phyloP scores from a whole-genome alignment of 2,888 invertebrate species.

The Apoderus coryli region DNA sequence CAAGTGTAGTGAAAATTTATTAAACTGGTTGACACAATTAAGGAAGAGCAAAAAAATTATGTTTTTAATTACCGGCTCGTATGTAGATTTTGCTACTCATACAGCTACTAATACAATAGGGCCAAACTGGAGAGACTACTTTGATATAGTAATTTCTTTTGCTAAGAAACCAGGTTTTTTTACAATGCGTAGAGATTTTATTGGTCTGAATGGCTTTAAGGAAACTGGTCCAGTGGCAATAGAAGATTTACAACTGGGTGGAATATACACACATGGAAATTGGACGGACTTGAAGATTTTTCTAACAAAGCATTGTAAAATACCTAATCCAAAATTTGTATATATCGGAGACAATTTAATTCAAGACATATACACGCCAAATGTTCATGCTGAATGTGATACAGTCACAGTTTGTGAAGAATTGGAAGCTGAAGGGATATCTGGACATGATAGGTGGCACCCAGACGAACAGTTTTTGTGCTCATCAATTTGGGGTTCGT shows the following conservation, averaged over 20 bases:
- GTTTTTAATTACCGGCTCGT: constrained; percentile 59
- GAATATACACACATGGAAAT: constrained; percentile 44
- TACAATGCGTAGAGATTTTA: constrained; percentile 39
- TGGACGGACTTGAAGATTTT: constrained; percentile 40
- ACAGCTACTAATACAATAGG: constrained; percentile 41
- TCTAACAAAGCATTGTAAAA: constrained; percentile 30
- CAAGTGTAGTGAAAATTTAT: constrained; percentile 36
- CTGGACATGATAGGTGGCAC: constrained; percentile 31
- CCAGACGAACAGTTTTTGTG: constrained; percentile 37
- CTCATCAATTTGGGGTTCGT: constrained; percentile 55
- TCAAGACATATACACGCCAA: constrained; percentile 59
- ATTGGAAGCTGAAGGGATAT: constrained; percentile 43
- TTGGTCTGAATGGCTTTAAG: constrained; percentile 31
- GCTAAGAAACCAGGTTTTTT: constrained; percentile 68
- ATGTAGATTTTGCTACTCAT: constrained; percentile 51
- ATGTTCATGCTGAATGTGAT: constrained; percentile 42
- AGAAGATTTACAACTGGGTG: constrained; percentile 34
- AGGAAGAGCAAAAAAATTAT: constrained; percentile 38
- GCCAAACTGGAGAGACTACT: constrained; percentile 21
- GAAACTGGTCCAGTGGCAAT: constrained; percentile 29
- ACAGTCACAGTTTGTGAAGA: constrained; percentile 59
- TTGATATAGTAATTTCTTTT: constrained; percentile 42
- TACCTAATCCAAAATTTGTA: constrained; percentile 39
- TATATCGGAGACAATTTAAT: constrained; percentile 67
- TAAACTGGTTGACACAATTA: constrained; percentile 44